These are phyloP conservation scores for Triops longicaudatus DNA, from an alignment of 1,140 invertebrate genomes.

Conservation along the genomic window DNA sequence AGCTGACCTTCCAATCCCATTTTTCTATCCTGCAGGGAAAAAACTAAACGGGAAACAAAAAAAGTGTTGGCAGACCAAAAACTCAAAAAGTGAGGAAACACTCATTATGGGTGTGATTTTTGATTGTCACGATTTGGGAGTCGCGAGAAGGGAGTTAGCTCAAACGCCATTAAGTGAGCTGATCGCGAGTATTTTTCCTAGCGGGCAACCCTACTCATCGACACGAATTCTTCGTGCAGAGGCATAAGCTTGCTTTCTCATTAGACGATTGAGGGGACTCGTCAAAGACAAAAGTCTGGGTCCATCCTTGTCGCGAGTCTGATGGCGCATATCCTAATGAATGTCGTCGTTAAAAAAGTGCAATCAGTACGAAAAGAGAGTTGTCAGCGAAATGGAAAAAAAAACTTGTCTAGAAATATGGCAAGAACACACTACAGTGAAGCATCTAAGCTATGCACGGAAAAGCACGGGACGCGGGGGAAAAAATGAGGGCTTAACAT, in stretches of 20 bases:
- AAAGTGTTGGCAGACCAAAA: background rate
- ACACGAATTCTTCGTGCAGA: background rate
- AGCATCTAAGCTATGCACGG: constrained; percentile 6
- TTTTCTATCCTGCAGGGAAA: background rate
- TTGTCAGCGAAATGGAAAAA: background rate
- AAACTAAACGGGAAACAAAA: background rate
- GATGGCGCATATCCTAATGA: constrained; percentile 14
- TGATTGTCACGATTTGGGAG: background rate
- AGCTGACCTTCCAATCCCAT: background rate
- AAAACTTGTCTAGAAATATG: background rate
- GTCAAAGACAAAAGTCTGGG: constrained; percentile 7
- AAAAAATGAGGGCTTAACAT: constrained; percentile 8
- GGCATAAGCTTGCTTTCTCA: background rate
- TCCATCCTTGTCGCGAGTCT: background rate
- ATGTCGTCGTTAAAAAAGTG: constrained; percentile 15
- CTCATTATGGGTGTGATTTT: constrained; percentile 11
- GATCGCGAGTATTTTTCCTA: background rate
- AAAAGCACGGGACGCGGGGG: background rate
- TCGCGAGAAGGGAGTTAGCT: background rate
- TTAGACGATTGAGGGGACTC: background rate
- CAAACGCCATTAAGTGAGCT: background rate
- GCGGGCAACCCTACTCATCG: background rate
- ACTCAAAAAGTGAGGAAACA: background rate
- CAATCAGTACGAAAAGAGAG: constrained; percentile 9
- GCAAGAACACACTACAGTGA: background rate